phyloP scores from a whole-genome alignment of 2,888 invertebrate genomes.

The Apodemia zela region DNA sequence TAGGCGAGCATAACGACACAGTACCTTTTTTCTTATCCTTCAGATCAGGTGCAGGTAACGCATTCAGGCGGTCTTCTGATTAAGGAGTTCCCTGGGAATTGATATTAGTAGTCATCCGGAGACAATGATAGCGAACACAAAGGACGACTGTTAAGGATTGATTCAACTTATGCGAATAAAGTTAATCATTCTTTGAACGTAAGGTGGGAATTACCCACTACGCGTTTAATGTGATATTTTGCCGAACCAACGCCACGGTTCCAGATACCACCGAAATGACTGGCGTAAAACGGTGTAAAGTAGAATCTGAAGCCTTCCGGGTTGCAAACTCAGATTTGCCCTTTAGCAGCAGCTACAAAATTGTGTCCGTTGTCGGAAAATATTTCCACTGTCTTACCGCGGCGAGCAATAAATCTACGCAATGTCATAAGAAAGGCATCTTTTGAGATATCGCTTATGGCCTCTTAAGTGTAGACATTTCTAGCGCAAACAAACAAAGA shows the following conservation, averaged over 20 bases:
- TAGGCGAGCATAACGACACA: too few relatives aligned
- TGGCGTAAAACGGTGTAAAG: background rate
- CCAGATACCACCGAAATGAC: background rate
- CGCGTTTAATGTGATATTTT: background rate
- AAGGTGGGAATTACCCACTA: background rate
- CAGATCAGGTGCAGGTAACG: too few relatives aligned
- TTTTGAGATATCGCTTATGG: background rate
- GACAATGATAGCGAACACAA: too few relatives aligned
- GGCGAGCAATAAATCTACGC: background rate
- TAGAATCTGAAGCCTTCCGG: background rate
- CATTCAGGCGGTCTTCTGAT: too few relatives aligned
- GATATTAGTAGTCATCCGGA: too few relatives aligned
- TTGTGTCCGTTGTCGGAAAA: background rate
- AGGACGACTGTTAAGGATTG: too few relatives aligned
- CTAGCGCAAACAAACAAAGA: too few relatives aligned
- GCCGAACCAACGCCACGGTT: background rate
- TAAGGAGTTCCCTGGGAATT: too few relatives aligned
- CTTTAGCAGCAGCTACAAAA: background rate
- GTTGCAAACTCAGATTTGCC: background rate
- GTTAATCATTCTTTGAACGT: background rate
- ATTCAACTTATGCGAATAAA: too few relatives aligned
- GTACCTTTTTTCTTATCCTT: too few relatives aligned
- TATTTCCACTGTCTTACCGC: background rate
- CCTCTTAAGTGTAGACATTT: background rate
- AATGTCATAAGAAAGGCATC: background rate